A percentile compares a stretch with the other conserved stretches of the same genome.
Conservation (phyloP, 2,888 invertebrate species). For the Agonopterix alstromeriana region DNA sequence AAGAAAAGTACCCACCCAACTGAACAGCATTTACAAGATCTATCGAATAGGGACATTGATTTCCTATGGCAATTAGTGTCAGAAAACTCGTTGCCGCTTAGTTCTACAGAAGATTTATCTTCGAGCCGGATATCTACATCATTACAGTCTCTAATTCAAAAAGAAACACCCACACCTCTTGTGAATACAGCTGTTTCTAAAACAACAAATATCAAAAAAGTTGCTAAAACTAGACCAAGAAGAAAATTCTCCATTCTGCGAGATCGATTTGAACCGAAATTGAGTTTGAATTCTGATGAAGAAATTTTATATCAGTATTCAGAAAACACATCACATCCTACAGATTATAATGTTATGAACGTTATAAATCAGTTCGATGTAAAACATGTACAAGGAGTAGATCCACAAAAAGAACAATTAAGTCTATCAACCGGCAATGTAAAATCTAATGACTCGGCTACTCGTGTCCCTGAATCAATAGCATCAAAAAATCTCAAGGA, state of each 20-base stretch:
- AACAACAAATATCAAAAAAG: constrained; percentile 56
- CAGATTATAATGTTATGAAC: constrained; percentile 37
- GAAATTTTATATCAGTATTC: constrained; percentile 59
- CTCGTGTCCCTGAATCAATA: constrained; percentile 14
- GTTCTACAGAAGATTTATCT: constrained; percentile 47
- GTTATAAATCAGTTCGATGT: constrained; percentile 37
- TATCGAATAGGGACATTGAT: constrained; percentile 63
- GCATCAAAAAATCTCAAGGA: constrained; percentile 59
- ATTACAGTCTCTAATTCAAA: constrained; percentile 63
- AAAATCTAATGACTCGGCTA: background rate
- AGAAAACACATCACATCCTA: constrained; percentile 39
- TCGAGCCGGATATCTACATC: constrained; percentile 57
- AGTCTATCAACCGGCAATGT: background rate
- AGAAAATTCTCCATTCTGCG: constrained; percentile 77
- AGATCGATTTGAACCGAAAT: constrained; percentile 75
- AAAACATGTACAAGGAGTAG: constrained; percentile 19
- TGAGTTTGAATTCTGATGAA: constrained; percentile 59
- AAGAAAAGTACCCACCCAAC: constrained; percentile 42
- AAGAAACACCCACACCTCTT: constrained; percentile 39
- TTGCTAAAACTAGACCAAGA: constrained; percentile 57
- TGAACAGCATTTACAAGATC: constrained; percentile 42
- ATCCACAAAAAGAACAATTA: constrained; percentile 25
- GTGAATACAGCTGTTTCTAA: constrained; percentile 37
- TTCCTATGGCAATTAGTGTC: constrained; percentile 65
- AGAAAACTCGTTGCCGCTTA: constrained; percentile 45